Conservation (phyloP, 2,113 vertebrate species). For the Pseudopipra pipra region DNA sequence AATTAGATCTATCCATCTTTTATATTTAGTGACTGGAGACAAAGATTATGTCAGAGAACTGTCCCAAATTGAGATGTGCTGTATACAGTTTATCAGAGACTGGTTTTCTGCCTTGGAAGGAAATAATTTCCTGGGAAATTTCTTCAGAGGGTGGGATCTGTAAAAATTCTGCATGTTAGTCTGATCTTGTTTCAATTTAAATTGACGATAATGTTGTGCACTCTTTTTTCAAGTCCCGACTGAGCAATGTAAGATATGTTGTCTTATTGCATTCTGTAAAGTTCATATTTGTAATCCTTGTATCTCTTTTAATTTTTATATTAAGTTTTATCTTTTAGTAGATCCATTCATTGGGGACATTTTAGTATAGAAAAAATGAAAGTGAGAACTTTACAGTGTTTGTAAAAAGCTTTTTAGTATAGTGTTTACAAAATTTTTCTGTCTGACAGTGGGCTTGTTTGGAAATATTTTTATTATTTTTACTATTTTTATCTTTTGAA, state of each 20-base stretch:
- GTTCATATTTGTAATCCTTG: background rate
- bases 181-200: background rate
- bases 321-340: background rate
- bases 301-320: background rate
- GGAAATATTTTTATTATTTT: background rate
- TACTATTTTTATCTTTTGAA: background rate
- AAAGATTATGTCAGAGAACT: background rate
- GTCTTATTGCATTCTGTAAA: background rate
- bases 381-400: background rate
- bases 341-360: rapidly evolving
- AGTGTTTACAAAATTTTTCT: background rate
- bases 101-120: background rate
- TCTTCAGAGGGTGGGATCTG: background rate
- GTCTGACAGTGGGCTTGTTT: background rate
- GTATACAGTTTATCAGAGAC: background rate
- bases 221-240: background rate
- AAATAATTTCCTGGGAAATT: background rate
- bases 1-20: background rate
- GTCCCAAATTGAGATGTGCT: background rate
- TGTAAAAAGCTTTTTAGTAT: background rate
- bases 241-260: background rate
- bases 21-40: background rate
- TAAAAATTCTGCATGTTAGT: background rate
- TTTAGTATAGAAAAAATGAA: background rate
- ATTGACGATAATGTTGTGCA: background rate